phyloP scores from a whole-genome alignment of 2,888 invertebrate genomes.

The Lasioglossum figueresi region DNA sequence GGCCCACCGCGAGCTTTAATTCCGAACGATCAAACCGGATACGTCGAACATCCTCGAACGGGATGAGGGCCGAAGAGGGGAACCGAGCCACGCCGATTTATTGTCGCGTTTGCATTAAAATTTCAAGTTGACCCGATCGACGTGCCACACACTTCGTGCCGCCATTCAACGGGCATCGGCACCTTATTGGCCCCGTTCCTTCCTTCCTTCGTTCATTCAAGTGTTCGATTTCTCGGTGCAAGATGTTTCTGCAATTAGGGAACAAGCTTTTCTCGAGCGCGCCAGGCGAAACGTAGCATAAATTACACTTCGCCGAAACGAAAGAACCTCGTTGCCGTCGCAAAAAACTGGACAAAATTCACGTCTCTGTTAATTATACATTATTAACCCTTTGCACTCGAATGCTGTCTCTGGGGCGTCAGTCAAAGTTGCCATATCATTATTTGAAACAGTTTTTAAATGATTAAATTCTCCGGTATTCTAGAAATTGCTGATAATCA shows the following conservation, averaged over 20 bases:
- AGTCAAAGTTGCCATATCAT: too few species aligned
- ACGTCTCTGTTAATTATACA: not conserved
- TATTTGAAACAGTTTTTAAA: too few species aligned
- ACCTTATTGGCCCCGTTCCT: constrained; percentile 6
- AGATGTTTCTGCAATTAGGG: not conserved
- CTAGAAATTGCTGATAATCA: too few species aligned
- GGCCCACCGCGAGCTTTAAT: constrained; percentile 65
- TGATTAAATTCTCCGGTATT: too few species aligned
- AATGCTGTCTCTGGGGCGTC: too few species aligned
- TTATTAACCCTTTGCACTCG: too few species aligned
- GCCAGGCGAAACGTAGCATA: not conserved
- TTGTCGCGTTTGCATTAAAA: constrained; percentile 29
- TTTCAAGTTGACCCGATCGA: not conserved
- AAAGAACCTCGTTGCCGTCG: not conserved
- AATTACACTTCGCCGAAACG: not conserved
- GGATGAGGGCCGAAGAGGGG: not conserved
- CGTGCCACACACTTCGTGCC: not conserved
- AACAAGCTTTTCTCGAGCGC: not conserved
- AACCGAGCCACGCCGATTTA: constrained; percentile 7
- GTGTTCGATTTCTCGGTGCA: not conserved
- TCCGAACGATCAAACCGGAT: constrained; percentile 62
- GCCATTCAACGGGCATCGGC: constrained; percentile 8
- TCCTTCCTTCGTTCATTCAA: not conserved
- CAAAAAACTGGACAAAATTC: not conserved
- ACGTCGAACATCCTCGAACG: constrained; percentile 33